Conservation (phyloP, 2,113 vertebrate species). For the Ailuropoda melanoleuca region DNA sequence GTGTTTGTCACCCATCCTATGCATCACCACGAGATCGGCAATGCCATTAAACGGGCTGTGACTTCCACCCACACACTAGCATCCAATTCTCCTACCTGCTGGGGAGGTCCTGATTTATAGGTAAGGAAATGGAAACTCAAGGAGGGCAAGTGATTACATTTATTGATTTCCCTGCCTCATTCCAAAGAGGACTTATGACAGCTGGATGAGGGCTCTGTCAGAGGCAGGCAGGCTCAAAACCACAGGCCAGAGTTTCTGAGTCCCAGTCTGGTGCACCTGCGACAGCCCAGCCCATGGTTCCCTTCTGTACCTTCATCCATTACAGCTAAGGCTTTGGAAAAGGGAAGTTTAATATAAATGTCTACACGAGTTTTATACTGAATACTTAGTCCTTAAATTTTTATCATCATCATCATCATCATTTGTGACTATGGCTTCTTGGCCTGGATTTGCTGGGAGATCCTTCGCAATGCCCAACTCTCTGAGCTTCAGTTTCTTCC, state of each 20-base stretch:
- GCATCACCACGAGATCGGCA: not conserved
- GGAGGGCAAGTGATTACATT: not conserved
- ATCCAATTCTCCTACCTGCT: not conserved
- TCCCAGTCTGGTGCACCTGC: not conserved
- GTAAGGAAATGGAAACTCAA: not conserved
- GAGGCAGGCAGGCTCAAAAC: not conserved
- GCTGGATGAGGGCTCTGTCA: not conserved
- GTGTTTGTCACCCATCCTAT: not conserved
- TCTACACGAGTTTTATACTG: not conserved
- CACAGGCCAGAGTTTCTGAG: not conserved
- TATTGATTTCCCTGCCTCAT: not conserved
- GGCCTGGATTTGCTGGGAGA: not conserved
- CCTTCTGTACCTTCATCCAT: not conserved
- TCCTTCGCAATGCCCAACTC: not conserved
- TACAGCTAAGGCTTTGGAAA: not conserved
- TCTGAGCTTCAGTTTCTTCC: not conserved
- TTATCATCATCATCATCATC: not conserved
- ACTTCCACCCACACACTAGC: not conserved
- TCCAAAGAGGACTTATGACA: not conserved
- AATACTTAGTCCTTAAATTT: not conserved
- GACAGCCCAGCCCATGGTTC: rapidly evolving
- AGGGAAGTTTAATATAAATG: not conserved
- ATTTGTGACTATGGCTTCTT: not conserved
- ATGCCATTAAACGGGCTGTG: not conserved
- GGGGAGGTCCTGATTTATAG: not conserved